Percentiles rank a stretch among this genome's conserved stretches.
These are phyloP conservation scores for Euphonia xanthogaster DNA, from an alignment of 2,797 vertebrate species.

Conservation along the genomic window DNA sequence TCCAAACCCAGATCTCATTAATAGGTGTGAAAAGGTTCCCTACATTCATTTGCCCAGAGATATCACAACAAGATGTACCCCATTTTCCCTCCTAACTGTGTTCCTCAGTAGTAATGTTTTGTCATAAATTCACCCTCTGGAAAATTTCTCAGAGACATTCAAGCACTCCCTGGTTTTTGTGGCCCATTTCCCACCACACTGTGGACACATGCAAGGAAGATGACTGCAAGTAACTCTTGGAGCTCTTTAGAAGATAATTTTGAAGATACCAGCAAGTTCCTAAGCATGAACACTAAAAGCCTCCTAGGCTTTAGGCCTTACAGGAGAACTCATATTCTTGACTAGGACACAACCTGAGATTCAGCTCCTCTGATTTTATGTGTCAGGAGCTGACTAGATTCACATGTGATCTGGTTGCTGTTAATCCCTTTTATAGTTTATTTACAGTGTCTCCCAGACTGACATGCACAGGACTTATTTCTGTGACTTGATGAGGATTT, in stretches of 20 bases:
- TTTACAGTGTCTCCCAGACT: not conserved
- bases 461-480: not conserved
- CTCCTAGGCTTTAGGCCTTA: not conserved
- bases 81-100: not conserved
- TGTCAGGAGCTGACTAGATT: not conserved
- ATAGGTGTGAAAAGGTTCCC: fast-evolving
- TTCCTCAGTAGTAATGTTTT: not conserved
- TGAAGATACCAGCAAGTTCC: not conserved
- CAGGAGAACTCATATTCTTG: not conserved
- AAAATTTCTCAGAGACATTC: not conserved
- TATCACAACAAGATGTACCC: fast-evolving
- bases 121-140: not conserved
- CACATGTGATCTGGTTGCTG: fast-evolving
- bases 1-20: not conserved
- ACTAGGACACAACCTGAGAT: not conserved
- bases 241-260: not conserved
- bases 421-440: not conserved
- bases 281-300: not conserved
- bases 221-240: not conserved
- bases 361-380: not conserved
- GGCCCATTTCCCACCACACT: not conserved
- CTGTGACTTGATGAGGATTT: not conserved
- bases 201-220: not conserved
- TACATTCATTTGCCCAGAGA: not conserved
- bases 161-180: not conserved